Base-by-base conservation (phyloP, 2,113 vertebrate species). In the Riparia riparia region DNA sequence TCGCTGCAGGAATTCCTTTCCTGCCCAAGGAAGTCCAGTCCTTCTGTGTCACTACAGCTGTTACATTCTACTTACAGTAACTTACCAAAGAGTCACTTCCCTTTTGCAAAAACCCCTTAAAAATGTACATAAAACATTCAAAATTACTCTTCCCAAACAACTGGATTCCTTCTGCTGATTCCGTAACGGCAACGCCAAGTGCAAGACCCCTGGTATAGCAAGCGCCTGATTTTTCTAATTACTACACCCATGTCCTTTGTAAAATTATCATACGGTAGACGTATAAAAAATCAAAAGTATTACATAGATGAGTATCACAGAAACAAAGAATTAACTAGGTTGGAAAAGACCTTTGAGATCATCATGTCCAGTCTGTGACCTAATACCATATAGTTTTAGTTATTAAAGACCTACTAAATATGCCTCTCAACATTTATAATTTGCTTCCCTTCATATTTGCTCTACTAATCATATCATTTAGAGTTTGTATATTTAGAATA, bases 171-270 rank as follows among this genome's bases (percentile, higher is more conserved):
- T 24, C 24, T 72, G 41, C 31, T 80, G 41, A 71, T 41, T 70
- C 57, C 41, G 7, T 44, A 71, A 58, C 1, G 1, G 32, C 26
- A 76, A 63, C 0, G 0, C 0, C 3, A 89, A 6, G 7, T 3
- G 24, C 31, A 39, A 51, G 12, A 21, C 21, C 17, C 14, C 37
- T 9, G 6, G 3, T 81, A 17, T 42, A 87, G 39, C 9, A 54
- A 66, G 14, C 11, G 6, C 6, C 17, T 28, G 28, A 9, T 21
- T 69, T 56, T 65, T 32, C 3, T 29, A 34, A 47, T n/a, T 42
- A 56, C 17, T 12, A 6, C 2, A 53, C 0, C 5, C n/a, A 37
- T 7, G 8, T 21, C 45, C 28, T 72, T 58, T 15, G 34, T 14
- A 45, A 65, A 89, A 57, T 47, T 18, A 70, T 25, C 11, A 10